Conservation (phyloP, 2,113 vertebrate genomes). For the Pachypanchax playfairii region DNA sequence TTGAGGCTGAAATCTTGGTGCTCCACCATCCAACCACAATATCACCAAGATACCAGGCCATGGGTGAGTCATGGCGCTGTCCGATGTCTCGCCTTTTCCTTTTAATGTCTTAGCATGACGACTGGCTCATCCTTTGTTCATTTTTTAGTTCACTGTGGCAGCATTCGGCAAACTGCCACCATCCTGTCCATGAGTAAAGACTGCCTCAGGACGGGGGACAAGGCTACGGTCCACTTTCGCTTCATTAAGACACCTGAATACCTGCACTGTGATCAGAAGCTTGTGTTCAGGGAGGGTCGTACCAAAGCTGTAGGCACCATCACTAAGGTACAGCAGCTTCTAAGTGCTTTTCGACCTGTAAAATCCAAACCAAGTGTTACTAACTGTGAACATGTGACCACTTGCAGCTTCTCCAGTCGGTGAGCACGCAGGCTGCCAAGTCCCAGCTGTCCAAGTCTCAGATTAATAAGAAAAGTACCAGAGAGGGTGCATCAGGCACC, state of each 20-base stretch:
- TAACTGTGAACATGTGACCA: background rate
- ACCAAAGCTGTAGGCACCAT: conserved; percentile 97
- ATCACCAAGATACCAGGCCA: conserved; percentile 94
- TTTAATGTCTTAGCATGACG: background rate
- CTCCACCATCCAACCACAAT: conserved; percentile 96
- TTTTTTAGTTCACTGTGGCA: conserved; percentile 91
- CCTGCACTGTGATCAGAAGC: conserved; percentile 92
- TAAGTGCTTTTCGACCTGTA: background rate
- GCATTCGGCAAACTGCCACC: conserved; percentile 94
- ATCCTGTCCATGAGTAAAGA: conserved; percentile 96
- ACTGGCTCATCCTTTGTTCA: background rate
- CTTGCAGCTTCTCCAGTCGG: conserved; percentile 88
- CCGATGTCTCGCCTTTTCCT: background rate
- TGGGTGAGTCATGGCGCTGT: conserved; percentile 80
- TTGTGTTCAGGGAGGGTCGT: conserved; percentile 95
- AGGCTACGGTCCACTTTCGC: conserved; percentile 93
- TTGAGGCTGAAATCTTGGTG: conserved; percentile 94
- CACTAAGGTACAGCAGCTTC: conserved; percentile 84
- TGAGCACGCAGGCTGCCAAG: conserved; percentile 89
- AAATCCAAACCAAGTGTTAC: background rate
- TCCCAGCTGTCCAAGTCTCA: conserved; percentile 92
- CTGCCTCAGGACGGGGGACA: conserved; percentile 94
- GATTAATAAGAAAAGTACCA: conserved; percentile 82
- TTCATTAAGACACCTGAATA: conserved; percentile 98
- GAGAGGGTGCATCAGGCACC: conserved; percentile 69